Base-by-base conservation (phyloP, 2,113 vertebrate species). In the Noturus placidus region DNA sequence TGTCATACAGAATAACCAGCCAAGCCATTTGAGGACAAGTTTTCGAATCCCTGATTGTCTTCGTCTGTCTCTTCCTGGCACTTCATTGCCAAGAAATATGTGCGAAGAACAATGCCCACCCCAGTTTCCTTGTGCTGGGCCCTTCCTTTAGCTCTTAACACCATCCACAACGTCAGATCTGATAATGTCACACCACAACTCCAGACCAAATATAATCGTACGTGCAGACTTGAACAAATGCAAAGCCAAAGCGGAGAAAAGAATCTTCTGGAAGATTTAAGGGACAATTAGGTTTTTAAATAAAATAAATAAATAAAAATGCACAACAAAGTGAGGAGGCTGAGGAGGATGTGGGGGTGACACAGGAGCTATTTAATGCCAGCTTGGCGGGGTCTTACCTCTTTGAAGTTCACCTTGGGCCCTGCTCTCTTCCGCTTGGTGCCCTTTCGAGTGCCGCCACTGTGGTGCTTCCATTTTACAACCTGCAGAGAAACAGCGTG, bases 381-480 rank as follows among this genome's bases (percentile, higher is more conserved):
- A 57, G 54, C 57, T 27, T 42, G 89, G 90, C 9, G 86, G 92
- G 80, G 82, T 92, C 95, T 92, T 97, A 99, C 98, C 97, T 98
- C 95, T 92, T 94, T 96, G 94, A 96, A 96, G 95, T 95, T 89
- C 57, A 94, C 94, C 94, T 95, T 94, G 89, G 92, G 91, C 59
- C 90, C 91, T 79, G 87, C 93, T 92, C 95, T 96, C 92, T 95
- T 98, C 93, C 96, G 96, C 93, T 96, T 96, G 93, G 93, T 90
- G 90, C 94, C 94, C 95, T 95, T 97, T 93, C 95, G 94, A 89
- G 94, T 92, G 92, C 91, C 96, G 89, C 79, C 93, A 93, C 96
- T 97, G 93, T 92, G 77, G 88, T 93, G 96, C 94, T 95, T 96
- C 98, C 98, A 99, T 96, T 97, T 99, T 92, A 91, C 87, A 92